Base-by-base conservation (phyloP, 2,797 vertebrate genomes). In the Sebastiscus albofasciatus region DNA sequence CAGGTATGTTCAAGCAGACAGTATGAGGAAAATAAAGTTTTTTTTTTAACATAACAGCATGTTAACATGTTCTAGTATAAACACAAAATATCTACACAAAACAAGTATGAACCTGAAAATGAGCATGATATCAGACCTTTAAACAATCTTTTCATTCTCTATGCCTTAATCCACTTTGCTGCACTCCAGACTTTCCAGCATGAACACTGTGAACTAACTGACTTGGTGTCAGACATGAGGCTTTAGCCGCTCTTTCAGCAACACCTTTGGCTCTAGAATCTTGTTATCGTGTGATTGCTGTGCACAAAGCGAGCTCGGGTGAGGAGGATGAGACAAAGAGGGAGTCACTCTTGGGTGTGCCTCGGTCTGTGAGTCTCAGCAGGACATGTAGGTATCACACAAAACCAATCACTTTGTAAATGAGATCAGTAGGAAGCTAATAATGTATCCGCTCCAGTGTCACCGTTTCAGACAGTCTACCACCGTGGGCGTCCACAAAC, bases 321-420 rank as follows among this genome's bases (percentile, higher is more conserved):
- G 74, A 72, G 58, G 77, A 75, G 67, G 71, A 62, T 49, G 67
- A 62, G 71, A 77, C 42, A 82, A 75, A 75, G 71, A 65, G 13
- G 33, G 72, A 79, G 70, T 65, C 78, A 67, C 75, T 90, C 46
- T 10, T 71, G 56, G 75, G 54, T 59, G 66, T 56, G 34, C 42
- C 70, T 73, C 79, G 31, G 82, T 79, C 62, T 75, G 74, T 58
- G 52, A 71, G 31, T 77, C 86, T 78, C 93, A 90, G 93, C 84
- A 66, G 87, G 92, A 79, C 86, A 62, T 20, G 39, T 24, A 73
- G 83, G 67, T 80, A 82, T 92, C 87, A 90, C 67, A 85, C 59
- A 77, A 91, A 94, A 90, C 82, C 92, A 93, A 93, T 94, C 88
- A 85, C 81, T 88, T 91, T 89, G 88, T 89, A 93, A 94, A 94